Percentiles rank a stretch among this genome's conserved stretches.
Conservation (phyloP, 23 tunicate genomes). For the Oikopleura albicans region DNA sequence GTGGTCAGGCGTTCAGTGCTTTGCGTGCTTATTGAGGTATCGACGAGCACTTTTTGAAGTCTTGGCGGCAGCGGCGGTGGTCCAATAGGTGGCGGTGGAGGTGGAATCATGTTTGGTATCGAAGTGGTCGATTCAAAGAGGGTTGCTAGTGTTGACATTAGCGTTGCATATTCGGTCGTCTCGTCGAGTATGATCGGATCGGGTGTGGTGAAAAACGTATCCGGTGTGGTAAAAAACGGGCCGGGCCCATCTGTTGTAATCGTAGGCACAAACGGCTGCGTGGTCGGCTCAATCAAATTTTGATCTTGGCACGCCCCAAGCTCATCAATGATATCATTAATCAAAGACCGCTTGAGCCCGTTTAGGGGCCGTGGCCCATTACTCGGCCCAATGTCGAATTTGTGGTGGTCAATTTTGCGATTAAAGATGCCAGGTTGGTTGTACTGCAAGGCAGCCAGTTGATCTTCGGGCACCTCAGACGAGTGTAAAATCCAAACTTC, state of each 20-base stretch:
- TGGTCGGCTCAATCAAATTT: not conserved
- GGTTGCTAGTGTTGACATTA: not conserved
- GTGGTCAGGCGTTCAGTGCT: too few relatives aligned
- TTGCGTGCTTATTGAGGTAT: too few relatives aligned
- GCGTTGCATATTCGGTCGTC: not conserved
- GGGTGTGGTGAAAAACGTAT: not conserved
- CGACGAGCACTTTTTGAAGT: not conserved
- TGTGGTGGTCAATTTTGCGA: not conserved
- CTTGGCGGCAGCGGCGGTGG: constrained; percentile 1
- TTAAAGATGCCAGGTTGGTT: not conserved
- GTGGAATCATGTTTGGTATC: not conserved
- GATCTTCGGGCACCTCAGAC: not conserved
- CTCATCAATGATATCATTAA: not conserved
- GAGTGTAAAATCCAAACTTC: not conserved
- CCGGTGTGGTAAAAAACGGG: too few relatives aligned
- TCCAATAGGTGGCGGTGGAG: constrained; percentile 9
- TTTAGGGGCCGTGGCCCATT: not conserved
- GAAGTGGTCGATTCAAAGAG: not conserved
- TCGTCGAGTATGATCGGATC: not conserved
- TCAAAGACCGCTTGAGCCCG: not conserved
- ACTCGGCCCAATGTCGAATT: not conserved
- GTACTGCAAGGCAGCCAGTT: not conserved
- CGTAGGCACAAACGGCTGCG: too few relatives aligned
- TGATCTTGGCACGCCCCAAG: not conserved
- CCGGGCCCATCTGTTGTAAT: too few relatives aligned